Evolutionary conservation across 2,888 invertebrate species (phyloP), one percentile per base, ranked within the genome.

Genomic region (Platycheirus rosarum): DNA sequence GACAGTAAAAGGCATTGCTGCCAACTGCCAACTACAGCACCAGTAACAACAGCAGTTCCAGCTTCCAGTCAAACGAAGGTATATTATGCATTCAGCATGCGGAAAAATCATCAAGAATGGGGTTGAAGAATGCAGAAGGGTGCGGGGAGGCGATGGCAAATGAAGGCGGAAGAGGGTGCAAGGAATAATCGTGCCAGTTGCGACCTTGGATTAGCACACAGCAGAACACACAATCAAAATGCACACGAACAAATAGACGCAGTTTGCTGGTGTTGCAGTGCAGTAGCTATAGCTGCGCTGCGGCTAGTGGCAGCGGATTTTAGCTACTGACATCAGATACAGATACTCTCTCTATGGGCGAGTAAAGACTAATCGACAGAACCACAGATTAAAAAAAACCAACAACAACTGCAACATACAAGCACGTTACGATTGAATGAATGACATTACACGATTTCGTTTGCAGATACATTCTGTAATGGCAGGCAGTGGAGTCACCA

Each of bases 181-280:
- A 73, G 68, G 66, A 76, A 82, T 77, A 82, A 82, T 82, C 82
- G 82, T 82, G 82, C 82, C 82, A 82, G 77, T 82, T 82, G 77
- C 82, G 82, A 82, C 82, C 82, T 82, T 82, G 82, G 77, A 82
- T 82, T 82, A 82, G 76, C 66, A 80, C 62, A 71, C 49, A 71
- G 46, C 35, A 49, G 23, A n/a, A 8, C 23, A 63, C 57, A 80
- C 71, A 82, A 76, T 66, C 80, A 70, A 53, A 75, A 53, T 29
- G 32, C 70, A 62, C 14, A 14, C n/a, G n/a, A n/a, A 66, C 32
- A 60, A 48, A 65, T 51, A 35, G 46, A 53, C 44, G 35, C 63
- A 53, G 44, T 20, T 57, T 32, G 51, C 35, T 51, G 5, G 29
- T 32, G 8, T 51, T 16, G 37, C 13, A 18, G 26, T 49, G 32